Percentiles rank a stretch among this genome's conserved stretches.
phyloP scores from a whole-genome alignment of 2,797 vertebrate genomes.

The Periophthalmus magnuspinnatus region DNA sequence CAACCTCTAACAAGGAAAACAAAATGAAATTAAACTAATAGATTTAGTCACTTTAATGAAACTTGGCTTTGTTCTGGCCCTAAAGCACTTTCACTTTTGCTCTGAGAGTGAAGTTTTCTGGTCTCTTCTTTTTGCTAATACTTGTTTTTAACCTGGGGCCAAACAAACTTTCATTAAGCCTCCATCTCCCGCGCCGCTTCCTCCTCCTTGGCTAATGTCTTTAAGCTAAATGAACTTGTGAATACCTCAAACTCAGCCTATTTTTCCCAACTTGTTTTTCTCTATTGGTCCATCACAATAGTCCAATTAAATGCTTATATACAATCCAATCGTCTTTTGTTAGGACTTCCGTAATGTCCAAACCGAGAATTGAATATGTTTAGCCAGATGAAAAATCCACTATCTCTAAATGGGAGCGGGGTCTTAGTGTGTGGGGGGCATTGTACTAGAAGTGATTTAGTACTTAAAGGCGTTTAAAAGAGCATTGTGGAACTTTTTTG shows the following conservation, averaged over 20 bases:
- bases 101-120: neutral
- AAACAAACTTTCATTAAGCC: constrained; percentile 64
- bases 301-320: constrained; percentile 58
- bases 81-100: neutral
- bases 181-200: constrained; percentile 47
- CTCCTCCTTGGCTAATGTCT: constrained; percentile 45
- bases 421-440: constrained; percentile 17
- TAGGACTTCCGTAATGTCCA: constrained; percentile 40
- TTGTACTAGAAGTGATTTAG: no score
- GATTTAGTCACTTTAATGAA: constrained; percentile 1
- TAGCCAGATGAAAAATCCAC: constrained; percentile 41
- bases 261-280: constrained; percentile 14
- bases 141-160: constrained; percentile 43
- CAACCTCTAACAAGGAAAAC: neutral
- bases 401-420: constrained; percentile 55
- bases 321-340: constrained; percentile 48
- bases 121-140: constrained; percentile 31
- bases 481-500: no score
- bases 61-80: no score
- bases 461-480: no score
- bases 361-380: constrained; percentile 33
- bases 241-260: constrained; percentile 35
- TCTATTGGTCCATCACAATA: constrained; percentile 43
- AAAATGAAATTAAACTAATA: neutral
- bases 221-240: constrained; percentile 63